A percentile compares a stretch with the other conserved stretches of the same genome.
These are phyloP conservation scores for Berghia stephanieae DNA, from an alignment of 1,140 invertebrate species.

Conservation along the genomic window DNA sequence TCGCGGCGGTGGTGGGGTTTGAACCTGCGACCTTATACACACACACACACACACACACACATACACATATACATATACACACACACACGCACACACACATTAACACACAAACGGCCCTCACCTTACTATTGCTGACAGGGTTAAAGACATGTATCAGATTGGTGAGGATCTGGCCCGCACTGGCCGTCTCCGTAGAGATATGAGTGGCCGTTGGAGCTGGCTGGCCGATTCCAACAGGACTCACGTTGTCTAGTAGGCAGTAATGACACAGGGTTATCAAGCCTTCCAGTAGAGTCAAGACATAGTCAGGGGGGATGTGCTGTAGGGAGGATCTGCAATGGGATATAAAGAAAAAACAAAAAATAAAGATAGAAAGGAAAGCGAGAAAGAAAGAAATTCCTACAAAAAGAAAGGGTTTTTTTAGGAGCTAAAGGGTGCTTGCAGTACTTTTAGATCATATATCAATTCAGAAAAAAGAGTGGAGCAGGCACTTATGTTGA, in stretches of 20 bases:
- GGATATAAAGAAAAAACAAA: too few species aligned
- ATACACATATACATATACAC: background rate
- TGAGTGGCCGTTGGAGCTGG: conserved; percentile 57
- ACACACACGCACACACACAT: background rate
- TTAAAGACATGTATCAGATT: conserved; percentile 81
- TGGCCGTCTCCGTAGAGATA: conserved; percentile 44
- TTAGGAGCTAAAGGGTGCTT: background rate
- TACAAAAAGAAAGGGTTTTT: background rate
- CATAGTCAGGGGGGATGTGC: conserved; percentile 78
- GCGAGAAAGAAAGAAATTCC: background rate
- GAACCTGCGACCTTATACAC: too few species aligned
- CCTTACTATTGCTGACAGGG: conserved; percentile 56
- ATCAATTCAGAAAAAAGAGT: too few species aligned
- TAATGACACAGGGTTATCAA: conserved; percentile 86
- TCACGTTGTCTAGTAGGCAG: conserved; percentile 80
- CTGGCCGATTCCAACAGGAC: conserved; percentile 69
- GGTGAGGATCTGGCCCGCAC: conserved; percentile 77
- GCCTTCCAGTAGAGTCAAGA: conserved; percentile 82
- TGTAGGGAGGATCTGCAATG: conserved; percentile 30
- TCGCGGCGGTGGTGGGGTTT: too few species aligned
- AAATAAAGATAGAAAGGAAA: too few species aligned
- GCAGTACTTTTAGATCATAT: background rate
- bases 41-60: conserved; percentile 6
- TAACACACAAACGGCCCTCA: conserved; percentile 34
- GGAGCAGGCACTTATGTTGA: too few species aligned